Base-by-base conservation (phyloP, 2,888 invertebrate species). In the Cheilosia soror region DNA sequence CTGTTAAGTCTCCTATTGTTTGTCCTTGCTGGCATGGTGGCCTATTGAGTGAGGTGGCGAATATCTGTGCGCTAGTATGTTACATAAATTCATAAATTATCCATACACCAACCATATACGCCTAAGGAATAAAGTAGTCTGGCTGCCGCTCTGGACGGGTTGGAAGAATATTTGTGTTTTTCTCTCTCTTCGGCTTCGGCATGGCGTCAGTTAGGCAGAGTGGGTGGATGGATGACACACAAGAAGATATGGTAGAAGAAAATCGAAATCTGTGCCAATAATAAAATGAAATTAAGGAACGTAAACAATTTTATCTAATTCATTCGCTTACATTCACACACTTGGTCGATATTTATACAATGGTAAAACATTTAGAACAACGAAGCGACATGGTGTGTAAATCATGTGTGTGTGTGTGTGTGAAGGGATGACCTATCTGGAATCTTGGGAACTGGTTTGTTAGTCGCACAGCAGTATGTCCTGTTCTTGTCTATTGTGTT, bases 281-380 rank as follows among this genome's bases (percentile, higher is more conserved):
- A 81, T 77, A 81, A 85, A 85, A 80, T 85, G 81, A 85, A 85
- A 85, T 85, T 85, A 85, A 85, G 81, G 81, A 85, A 85, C 85
- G 80, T 85, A 81, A 85, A 85, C 85, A 85, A 77, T 85, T 85
- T 80, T 72, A 80, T 76, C 80, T 76, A 53, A 55, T 66, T 58
- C 76, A 69, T 71, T 68, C 60, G 60, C 11, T 53, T 58, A 57
- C 37, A 13, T 9, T 33, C 20, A 65, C 0, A 58, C 37, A 55
- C 29, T 31, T 40, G 15, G n/a, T 57, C 49, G 37, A 51, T 25
- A 62, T 25, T n/a, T 9, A 44, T 11, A 63, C 13, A n/a, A 33
- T 37, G 37, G 37, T 11, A 37, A 11, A 15, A 31, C 9, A 25
- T 51, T 27, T 51, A 9, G 27, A 51, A 51, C 51, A 29, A 13